Percentiles rank a stretch among this genome's conserved stretches.
Evolutionary conservation across 2,113 vertebrate genomes (phyloP).

Genomic region (Camarhynchus parvulus): DNA sequence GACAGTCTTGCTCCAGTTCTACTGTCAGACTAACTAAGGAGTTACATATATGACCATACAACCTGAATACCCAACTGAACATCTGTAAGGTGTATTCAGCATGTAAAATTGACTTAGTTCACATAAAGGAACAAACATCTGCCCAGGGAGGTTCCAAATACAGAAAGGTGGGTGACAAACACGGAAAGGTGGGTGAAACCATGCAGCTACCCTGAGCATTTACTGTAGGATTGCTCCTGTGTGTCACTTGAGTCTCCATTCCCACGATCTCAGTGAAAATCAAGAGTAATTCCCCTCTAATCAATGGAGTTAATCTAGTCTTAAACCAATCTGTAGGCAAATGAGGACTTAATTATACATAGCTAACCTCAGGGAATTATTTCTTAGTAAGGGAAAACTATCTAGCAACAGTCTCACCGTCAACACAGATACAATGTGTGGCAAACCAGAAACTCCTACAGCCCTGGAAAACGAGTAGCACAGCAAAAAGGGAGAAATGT

Average conservation of each 20-base stretch:
- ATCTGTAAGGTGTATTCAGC: background rate
- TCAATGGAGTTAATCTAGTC: background rate
- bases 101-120: background rate
- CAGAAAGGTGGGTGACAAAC: background rate
- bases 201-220: background rate
- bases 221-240: background rate
- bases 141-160: background rate
- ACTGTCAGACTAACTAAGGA: background rate
- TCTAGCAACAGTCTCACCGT: background rate
- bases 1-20: background rate
- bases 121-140: background rate
- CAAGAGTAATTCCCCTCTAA: background rate
- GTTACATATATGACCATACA: background rate
- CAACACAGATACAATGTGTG: background rate
- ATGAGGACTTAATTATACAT: background rate
- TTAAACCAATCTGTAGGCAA: background rate
- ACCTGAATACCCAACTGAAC: background rate
- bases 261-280: background rate
- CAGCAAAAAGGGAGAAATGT: conserved; percentile 9
- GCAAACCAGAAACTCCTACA: background rate
- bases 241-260: background rate
- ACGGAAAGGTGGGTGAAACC: background rate
- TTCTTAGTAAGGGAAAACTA: background rate
- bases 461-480: background rate
- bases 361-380: background rate